Evolutionary conservation across 2,888 invertebrate species (phyloP).

Genomic region (Acanthopleura granulata): DNA sequence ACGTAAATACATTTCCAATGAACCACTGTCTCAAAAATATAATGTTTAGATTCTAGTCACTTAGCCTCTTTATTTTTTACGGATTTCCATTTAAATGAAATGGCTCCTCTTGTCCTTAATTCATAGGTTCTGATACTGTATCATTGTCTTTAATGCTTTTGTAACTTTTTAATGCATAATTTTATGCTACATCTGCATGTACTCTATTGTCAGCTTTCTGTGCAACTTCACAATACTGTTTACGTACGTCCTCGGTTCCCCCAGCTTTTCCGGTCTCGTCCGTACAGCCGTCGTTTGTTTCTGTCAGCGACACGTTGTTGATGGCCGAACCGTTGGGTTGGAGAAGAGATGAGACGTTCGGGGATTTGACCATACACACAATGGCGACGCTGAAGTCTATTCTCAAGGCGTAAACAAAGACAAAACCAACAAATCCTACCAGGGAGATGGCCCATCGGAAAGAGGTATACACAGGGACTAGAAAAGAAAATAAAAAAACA

Average conservation of each 20-base stretch:
- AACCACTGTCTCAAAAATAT: too few relatives aligned
- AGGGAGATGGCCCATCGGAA: constrained; percentile 16
- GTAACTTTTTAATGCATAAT: too few relatives aligned
- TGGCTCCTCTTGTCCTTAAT: too few relatives aligned
- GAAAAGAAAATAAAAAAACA: not conserved
- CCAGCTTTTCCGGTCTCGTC: not conserved
- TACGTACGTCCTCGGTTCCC: not conserved
- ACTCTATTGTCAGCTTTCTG: too few relatives aligned
- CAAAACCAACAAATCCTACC: constrained; percentile 21
- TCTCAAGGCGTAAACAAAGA: constrained; percentile 22
- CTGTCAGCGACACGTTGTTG: not conserved
- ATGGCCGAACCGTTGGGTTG: not conserved
- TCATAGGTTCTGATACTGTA: too few relatives aligned
- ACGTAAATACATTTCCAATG: too few relatives aligned
- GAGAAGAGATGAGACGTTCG: not conserved
- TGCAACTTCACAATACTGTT: not conserved
- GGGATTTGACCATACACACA: constrained; percentile 21
- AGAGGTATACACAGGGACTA: constrained; percentile 22
- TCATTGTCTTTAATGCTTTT: too few relatives aligned
- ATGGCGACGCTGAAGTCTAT: constrained; percentile 23
- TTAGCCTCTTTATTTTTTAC: too few relatives aligned
- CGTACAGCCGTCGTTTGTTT: not conserved
- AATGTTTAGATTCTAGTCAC: too few relatives aligned
- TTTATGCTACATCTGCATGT: too few relatives aligned
- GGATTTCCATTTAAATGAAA: too few relatives aligned